Evolutionary conservation across 2,797 vertebrate species (phyloP), one percentile per base, ranked within the genome.

Genomic region (Dromococcyx pavoninus): DNA sequence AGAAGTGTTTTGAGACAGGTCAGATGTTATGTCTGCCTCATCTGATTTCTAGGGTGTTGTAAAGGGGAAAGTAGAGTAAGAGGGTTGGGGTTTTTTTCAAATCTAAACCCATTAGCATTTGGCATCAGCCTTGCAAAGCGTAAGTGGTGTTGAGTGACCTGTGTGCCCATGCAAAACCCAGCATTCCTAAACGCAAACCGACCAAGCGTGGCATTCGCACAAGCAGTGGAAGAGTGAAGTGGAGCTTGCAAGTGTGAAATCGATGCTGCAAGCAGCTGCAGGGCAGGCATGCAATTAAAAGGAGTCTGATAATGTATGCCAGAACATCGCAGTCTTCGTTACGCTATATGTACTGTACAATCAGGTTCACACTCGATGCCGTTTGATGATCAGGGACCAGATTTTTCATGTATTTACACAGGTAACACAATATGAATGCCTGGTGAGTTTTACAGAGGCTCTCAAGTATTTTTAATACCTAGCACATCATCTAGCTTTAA

Each of bases 121-220:
- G 62, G 56, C 33, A 61, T 67, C 61, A 61, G 33, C 72, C 71
- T 85, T 64, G 44, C 37, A 74, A 72, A 92, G 25, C 33, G 2
- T 53, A 62, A 54, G 6, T 48, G 35, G 27, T 60, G 64, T 15
- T 78, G 62, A 81, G 56, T n/a, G 54, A 60, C 73, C 79, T 84
- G 66, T 76, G 88, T 72, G 94, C 56, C 67, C 4, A 2, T 69
- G 91, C 89, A 88, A 83, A 89, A n/a, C 44, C 78, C 58, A 35
- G 6, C 50, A 10, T 37, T 74, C 86, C 28, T 76, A 93, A 86
- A 88, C 66, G 66, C 66, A 81, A 50, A 81, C n/a, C 37, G 73
- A 13, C 73, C 15, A 72, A 88, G 75, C 3, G 0, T 60, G 79
- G 30, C 66, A 43, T 27, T 86, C 10, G 0, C 70, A 62, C 6